These are phyloP conservation scores for Vireo griseus DNA, from an alignment of 2,797 vertebrate genomes.

Conservation along the genomic window DNA sequence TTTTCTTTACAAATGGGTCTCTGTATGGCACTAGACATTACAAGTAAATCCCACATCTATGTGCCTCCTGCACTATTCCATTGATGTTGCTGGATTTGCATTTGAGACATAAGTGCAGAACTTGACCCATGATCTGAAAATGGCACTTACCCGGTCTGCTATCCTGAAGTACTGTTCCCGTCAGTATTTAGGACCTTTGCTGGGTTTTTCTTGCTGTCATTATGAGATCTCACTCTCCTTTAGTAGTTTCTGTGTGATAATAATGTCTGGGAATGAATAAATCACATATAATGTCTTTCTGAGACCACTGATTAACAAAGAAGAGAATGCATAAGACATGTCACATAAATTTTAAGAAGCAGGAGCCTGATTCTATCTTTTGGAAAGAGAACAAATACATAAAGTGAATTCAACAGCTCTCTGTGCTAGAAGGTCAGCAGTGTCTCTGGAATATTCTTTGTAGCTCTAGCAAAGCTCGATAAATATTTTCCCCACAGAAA, in stretches of 20 bases:
- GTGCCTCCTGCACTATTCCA: neutral
- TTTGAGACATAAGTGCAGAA: neutral
- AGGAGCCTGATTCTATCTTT: neutral
- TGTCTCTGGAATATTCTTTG: neutral
- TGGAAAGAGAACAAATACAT: neutral
- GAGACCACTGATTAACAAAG: neutral
- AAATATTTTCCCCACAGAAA: neutral
- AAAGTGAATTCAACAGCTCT: neutral
- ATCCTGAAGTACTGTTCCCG: neutral
- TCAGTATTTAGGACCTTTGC: neutral
- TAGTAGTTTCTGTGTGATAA: neutral
- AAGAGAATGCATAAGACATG: neutral
- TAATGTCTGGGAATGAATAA: neutral
- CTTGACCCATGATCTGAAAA: neutral
- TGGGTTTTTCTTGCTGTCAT: neutral
- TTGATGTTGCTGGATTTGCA: neutral
- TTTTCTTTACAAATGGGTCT: neutral
- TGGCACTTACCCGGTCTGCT: neutral
- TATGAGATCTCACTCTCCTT: neutral
- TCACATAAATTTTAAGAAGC: neutral
- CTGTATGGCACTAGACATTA: neutral
- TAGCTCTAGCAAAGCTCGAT: neutral
- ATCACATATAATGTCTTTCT: neutral
- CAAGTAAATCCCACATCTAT: neutral
- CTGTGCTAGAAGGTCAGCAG: neutral